Conservation (phyloP, 1,140 invertebrate species). For the Ceratoteleas bidentatus region DNA sequence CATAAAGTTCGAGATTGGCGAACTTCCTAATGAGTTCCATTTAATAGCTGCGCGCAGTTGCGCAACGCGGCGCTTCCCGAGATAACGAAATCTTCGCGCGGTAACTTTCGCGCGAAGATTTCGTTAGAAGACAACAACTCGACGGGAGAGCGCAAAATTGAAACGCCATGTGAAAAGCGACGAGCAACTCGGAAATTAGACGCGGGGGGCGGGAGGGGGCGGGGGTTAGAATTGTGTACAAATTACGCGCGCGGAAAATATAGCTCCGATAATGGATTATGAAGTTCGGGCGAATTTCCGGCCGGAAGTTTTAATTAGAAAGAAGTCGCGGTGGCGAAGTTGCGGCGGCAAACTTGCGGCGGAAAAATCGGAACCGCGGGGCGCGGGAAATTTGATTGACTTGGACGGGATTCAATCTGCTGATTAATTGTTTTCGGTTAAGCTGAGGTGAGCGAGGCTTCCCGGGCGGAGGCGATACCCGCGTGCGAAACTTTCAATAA, state of each 20-base stretch:
- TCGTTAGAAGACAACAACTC: conserved; percentile 30
- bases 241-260: conserved; percentile 14
- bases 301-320: conserved; percentile 22
- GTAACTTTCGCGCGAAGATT: conserved; percentile 20
- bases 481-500: too few species aligned
- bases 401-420: too few species aligned
- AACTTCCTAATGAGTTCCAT: conserved; percentile 55
- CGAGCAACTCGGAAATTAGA: conserved; percentile 5
- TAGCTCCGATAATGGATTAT: conserved; percentile 18
- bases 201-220: neutral
- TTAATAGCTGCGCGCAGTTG: conserved; percentile 28
- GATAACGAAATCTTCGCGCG: conserved; percentile 24
- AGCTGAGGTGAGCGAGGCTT: too few species aligned
- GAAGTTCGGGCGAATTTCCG: conserved; percentile 13
- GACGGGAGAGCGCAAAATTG: conserved; percentile 20
- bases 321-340: neutral
- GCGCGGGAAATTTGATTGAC: too few species aligned
- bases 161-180: conserved; percentile 10
- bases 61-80: neutral
- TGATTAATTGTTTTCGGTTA: too few species aligned
- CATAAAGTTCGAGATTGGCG: conserved; percentile 41
- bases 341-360: too few species aligned
- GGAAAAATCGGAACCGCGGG: too few species aligned
- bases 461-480: too few species aligned
- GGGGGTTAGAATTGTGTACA: conserved; percentile 13